A percentile compares a stretch with the other conserved stretches of the same genome.
Evolutionary conservation across 2,888 invertebrate genomes (phyloP).

Genomic region (Tipula helvola): DNA sequence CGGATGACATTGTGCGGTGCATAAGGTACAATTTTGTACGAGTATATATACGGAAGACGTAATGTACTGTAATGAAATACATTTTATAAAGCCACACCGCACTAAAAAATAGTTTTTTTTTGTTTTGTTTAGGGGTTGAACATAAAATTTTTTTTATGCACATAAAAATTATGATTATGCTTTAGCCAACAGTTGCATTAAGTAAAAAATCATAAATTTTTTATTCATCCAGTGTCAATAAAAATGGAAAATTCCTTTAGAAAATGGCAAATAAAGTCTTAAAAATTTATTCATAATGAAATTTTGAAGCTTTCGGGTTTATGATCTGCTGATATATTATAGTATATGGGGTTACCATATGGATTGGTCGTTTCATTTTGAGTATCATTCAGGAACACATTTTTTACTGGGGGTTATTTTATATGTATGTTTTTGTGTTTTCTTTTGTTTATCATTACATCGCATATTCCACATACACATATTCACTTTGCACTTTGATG

Average conservation of each 20-base stretch:
- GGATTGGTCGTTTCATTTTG: not conserved
- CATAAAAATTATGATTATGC: conserved; percentile 4
- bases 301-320: not conserved
- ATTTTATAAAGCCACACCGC: not conserved
- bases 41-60: not conserved
- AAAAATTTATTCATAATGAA: not conserved
- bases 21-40: not conserved
- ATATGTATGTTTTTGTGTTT: not conserved
- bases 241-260: not conserved
- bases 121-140: not conserved
- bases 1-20: not conserved
- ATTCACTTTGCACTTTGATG: not conserved
- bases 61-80: not conserved
- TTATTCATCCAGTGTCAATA: not conserved
- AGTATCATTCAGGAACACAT: not conserved
- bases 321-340: not conserved
- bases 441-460: not conserved
- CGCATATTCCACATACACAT: not conserved
- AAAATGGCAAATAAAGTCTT: not conserved
- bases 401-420: not conserved
- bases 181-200: not conserved
- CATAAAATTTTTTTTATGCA: not conserved
- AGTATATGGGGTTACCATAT: not conserved
- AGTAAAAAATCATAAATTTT: not conserved
- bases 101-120: not conserved